Percentiles rank a stretch among this genome's conserved stretches.
phyloP scores from a whole-genome alignment of 2,113 vertebrate species.

The Empidonax traillii region DNA sequence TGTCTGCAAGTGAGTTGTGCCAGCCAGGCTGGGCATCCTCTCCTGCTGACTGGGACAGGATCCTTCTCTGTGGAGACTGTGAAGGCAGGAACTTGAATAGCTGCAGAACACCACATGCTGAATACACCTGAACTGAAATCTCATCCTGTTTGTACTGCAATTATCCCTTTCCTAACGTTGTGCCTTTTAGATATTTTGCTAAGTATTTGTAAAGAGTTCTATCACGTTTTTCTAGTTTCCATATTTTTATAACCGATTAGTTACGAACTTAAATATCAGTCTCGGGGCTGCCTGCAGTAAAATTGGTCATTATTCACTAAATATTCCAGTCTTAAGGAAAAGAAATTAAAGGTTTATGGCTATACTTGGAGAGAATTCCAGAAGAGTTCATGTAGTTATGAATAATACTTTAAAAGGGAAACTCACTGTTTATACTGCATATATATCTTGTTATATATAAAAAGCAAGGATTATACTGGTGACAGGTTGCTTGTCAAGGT shows the following conservation, averaged over 20 bases:
- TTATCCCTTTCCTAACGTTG: background rate
- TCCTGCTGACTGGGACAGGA: no score
- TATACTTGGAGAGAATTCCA: background rate
- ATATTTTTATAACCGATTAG: background rate
- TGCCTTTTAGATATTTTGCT: background rate
- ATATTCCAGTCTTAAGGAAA: background rate
- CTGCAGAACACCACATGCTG: no score
- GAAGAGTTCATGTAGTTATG: background rate
- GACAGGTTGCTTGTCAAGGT: constrained; percentile 38
- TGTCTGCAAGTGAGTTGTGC: background rate
- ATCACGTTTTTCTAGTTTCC: background rate
- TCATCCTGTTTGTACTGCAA: background rate
- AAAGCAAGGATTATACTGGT: background rate
- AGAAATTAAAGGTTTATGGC: background rate
- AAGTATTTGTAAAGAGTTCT: background rate
- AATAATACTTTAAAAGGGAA: background rate
- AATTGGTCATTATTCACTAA: background rate
- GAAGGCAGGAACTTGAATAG: background rate
- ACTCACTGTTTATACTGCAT: background rate
- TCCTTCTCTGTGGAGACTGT: background rate
- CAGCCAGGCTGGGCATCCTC: background rate
- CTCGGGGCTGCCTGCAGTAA: background rate
- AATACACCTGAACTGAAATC: background rate
- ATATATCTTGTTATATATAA: background rate
- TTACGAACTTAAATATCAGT: background rate